Evolutionary conservation across 2,888 invertebrate species (phyloP), one percentile per base, ranked within the genome.

Genomic region (Merodon equestris): DNA sequence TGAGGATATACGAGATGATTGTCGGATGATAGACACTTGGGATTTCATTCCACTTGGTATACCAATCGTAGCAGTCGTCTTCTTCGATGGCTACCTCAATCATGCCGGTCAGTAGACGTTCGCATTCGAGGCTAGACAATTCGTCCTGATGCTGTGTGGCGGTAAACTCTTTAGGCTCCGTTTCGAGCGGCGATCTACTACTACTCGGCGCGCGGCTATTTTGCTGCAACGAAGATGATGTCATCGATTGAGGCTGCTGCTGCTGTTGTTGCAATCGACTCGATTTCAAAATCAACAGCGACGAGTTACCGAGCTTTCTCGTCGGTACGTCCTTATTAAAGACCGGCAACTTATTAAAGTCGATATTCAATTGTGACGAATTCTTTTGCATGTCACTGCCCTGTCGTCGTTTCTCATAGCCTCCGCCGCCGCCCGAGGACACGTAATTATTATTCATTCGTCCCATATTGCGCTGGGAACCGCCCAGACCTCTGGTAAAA

Each of bases 261-360:
- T 40, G 19, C n/a, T 47, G 58, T 15, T 15, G 82, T 79, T 15
- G 83, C 0, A 83, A 81, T 12, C 84, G 84, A 34, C 79, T 75
- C 0, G 50, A 84, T 42, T 86, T 85, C 87, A 86, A 87, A 57
- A 84, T 83, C n/a, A 84, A 84, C 1, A 81, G 73, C 1, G 85
- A 83, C 0, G 83, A 83, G 44, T 84, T 85, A 12, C 87, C 86
- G 38, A 87, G 73, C 48, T 82, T 84, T 4, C 83, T 84, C 9
- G 85, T 84, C 5, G 82, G 75, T 7, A 84, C 83, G 27, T 81
- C 84, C 50, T 83, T 83, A 19, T 81, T 84, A 7, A 57, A 61
- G 44, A 83, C 84, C 10, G 86, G 86, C 38, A 88, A 58, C 67
- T 88, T 88, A 36, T 83, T 87, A 1, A 82, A 50, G 70, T 88